Percentiles rank a stretch among this genome's conserved stretches.
phyloP scores from a whole-genome alignment of 2,113 vertebrate species.

The Lasiurus borealis region DNA sequence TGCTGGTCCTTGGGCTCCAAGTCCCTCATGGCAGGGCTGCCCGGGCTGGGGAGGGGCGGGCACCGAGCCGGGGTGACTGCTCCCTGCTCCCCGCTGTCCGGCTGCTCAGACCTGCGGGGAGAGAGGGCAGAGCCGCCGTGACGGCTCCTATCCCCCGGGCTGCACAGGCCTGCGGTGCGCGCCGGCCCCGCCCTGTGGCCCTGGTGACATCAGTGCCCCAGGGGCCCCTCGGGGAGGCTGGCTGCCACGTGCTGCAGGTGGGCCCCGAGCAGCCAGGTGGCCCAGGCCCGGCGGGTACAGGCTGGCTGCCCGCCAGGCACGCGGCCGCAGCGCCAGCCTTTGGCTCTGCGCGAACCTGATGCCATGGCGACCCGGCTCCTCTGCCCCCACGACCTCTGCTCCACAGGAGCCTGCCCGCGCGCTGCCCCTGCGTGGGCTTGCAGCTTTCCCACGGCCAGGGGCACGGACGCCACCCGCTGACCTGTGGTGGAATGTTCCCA shows the following conservation, averaged over 20 bases:
- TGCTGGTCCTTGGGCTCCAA: conserved; percentile 79
- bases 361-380: not conserved
- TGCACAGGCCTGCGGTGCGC: no score
- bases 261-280: not conserved
- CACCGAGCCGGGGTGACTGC: not conserved
- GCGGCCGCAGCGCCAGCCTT: rapidly evolving
- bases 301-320: no score
- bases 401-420: not conserved
- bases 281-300: not conserved
- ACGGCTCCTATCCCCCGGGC: not conserved
- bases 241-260: not conserved
- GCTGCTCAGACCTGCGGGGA: not conserved
- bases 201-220: conserved; percentile 65
- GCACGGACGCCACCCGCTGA: no score
- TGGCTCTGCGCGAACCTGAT: rapidly evolving
- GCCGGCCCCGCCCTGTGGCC: not conserved
- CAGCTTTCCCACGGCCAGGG: not conserved
- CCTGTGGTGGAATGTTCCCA: rapidly evolving
- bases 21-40: not conserved
- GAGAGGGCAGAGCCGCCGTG: not conserved
- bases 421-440: rapidly evolving
- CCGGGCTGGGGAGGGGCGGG: not conserved
- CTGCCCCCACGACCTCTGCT: not conserved
- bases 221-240: not conserved
- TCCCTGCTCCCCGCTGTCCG: not conserved